A percentile compares a stretch with the other conserved stretches of the same genome.
Evolutionary conservation across 2,888 invertebrate species (phyloP).

Genomic region (Oscheius sp.): DNA sequence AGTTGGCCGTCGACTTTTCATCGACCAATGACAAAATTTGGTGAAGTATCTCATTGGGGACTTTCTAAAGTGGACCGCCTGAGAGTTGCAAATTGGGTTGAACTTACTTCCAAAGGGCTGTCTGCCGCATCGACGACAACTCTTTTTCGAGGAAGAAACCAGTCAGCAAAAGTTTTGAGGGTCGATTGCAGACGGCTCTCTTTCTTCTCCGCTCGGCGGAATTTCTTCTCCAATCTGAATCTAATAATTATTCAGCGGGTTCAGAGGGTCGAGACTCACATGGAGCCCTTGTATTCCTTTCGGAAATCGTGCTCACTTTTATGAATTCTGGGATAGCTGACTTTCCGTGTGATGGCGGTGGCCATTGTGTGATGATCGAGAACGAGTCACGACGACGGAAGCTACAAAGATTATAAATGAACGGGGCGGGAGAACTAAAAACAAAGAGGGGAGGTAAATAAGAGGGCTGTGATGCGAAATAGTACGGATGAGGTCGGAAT

Average conservation of each 20-base stretch:
- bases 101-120: conserved; percentile 21
- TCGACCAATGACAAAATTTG: conserved; percentile 43
- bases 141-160: conserved; percentile 39
- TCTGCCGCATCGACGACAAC: not conserved
- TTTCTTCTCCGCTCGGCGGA: conserved; percentile 15
- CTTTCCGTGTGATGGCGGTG: not conserved
- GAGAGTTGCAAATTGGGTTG: too few relatives aligned
- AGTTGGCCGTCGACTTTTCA: conserved; percentile 20
- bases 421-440: too few relatives aligned
- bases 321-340: conserved; percentile 20
- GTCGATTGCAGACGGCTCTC: conserved; percentile 29
- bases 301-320: conserved; percentile 44
- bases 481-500: too few relatives aligned
- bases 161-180: conserved; percentile 41
- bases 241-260: too few relatives aligned
- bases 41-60: conserved; percentile 52
- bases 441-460: too few relatives aligned
- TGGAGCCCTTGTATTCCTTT: conserved; percentile 54
- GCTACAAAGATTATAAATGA: not conserved
- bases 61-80: conserved; percentile 38
- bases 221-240: conserved; percentile 51
- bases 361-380: not conserved
- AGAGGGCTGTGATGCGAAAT: too few relatives aligned
- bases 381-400: not conserved
- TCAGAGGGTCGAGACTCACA: conserved; percentile 39